phyloP scores from a whole-genome alignment of 2,888 invertebrate genomes.

The Callyntrura sp. region DNA sequence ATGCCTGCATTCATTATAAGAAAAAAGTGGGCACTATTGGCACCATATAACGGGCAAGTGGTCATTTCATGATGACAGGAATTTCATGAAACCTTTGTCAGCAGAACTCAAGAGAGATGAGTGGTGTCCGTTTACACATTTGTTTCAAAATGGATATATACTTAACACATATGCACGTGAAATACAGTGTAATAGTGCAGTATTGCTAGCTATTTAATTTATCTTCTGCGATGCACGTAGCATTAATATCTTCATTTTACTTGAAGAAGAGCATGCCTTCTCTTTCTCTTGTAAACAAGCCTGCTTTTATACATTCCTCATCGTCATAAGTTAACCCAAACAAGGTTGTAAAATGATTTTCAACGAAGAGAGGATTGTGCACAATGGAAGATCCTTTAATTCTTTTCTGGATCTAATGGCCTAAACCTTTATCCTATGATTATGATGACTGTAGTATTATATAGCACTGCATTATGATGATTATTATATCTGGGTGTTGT shows the following conservation, averaged over 20 bases:
- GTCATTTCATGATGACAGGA: conserved; percentile 68
- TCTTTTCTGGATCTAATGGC: conserved; percentile 56
- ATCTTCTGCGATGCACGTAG: no score
- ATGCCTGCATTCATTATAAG: neutral
- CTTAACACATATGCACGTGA: no score
- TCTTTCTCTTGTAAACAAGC: no score
- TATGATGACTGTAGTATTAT: conserved; percentile 64
- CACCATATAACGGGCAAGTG: conserved; percentile 72
- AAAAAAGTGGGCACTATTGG: conserved; percentile 61
- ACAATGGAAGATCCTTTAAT: conserved; percentile 73
- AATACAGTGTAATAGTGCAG: no score
- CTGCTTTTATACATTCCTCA: no score
- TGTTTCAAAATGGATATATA: no score
- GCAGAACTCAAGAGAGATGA: no score
- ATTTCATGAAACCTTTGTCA: conserved; percentile 17
- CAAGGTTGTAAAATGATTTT: conserved; percentile 75
- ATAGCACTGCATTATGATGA: conserved; percentile 54
- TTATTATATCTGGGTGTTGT: conserved; percentile 58
- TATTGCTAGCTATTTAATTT: no score
- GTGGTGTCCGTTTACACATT: no score
- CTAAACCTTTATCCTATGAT: conserved; percentile 63
- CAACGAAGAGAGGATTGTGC: conserved; percentile 28
- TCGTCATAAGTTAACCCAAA: conserved; percentile 51
- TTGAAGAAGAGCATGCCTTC: no score
- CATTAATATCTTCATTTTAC: no score